Base-by-base conservation (phyloP, 2,113 vertebrate species). In the Athene noctua region DNA sequence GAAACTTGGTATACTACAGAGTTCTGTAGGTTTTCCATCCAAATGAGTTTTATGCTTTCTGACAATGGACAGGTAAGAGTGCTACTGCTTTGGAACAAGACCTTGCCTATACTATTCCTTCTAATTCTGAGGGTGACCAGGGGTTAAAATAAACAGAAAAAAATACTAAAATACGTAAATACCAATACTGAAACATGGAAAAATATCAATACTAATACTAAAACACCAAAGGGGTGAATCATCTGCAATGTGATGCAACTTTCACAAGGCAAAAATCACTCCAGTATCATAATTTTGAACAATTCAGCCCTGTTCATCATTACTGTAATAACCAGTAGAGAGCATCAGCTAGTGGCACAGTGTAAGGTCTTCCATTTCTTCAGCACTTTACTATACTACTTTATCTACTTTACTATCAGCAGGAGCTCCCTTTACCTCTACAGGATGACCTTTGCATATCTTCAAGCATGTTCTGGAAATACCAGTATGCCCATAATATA, bases 21-120 rank as follows among this genome's bases (percentile, higher is more conserved):
- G 11, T 55, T 57, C 38, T 54, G 10, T 52, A 44, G 12, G 29
- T 18, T 1, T 2, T 51, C 15, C 17, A 6, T 27, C 2, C 8
- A 63, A 27, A 51, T 7, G 2, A 59, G 14, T 5, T 66, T 80
- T 78, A 52, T 18, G 18, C 10, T 16, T 81, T 44, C 25, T 55
- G 2, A 23, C 42, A 18, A 32, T 36, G 2, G 34, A 18, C 3
- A 0, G 3, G 7, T 79, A 32, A 30, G 6, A 57, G 10, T 38
- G 10, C 12, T 66, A 42, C 20, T 83, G 36, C 10, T 63, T 4
- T 26, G 9, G 15, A 63, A 34, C 30, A 4, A 77, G 47, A 36
- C 13, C 2, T 62, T 89, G 30, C 9, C n/a, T 80, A 5, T 20
- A 47, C 3, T 1, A 4, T 55, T 32, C 13, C 38, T 57, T 62